These are phyloP conservation scores for Drosophila fuyamai DNA, from an alignment of 1,140 invertebrate species.

Conservation along the genomic window DNA sequence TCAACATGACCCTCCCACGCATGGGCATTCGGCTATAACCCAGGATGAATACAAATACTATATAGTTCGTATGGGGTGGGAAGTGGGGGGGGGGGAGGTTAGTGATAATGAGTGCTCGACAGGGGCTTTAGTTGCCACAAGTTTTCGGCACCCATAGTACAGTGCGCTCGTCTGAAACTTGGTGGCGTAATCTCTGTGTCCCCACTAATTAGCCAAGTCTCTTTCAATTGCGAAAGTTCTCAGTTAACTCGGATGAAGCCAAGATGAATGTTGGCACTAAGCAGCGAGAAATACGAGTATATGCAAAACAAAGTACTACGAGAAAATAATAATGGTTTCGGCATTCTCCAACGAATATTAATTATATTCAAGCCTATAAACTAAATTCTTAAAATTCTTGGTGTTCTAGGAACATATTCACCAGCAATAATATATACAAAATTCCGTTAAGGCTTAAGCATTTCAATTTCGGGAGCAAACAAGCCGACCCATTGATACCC, in stretches of 20 bases:
- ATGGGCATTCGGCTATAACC: background rate
- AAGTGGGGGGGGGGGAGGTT: background rate
- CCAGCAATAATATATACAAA: background rate
- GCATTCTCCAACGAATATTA: too few relatives aligned
- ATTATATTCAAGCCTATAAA: too few relatives aligned
- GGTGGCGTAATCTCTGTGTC: slow-evolving; percentile 3
- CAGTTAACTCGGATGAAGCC: background rate
- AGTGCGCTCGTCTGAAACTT: background rate
- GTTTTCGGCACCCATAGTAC: background rate
- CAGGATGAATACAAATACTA: slow-evolving; percentile 1
- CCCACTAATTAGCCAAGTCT: slow-evolving; percentile 28
- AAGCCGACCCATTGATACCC: slow-evolving; percentile 28
- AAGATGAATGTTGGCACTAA: slow-evolving; percentile 3
- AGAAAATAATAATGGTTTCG: too few relatives aligned
- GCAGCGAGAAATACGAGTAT: background rate
- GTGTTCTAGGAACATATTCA: background rate
- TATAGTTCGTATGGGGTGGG: background rate
- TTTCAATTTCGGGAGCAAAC: slow-evolving; percentile 34
- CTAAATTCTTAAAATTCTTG: too few relatives aligned
- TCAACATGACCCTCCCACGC: background rate
- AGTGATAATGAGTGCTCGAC: slow-evolving; percentile 52
- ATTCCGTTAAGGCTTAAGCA: slow-evolving; percentile 4
- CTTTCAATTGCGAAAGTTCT: slow-evolving; percentile 4
- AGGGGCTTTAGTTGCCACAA: slow-evolving; percentile 28
- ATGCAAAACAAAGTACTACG: too few relatives aligned